Conservation (phyloP, 2,113 vertebrate genomes). For the Bos javanicus region DNA sequence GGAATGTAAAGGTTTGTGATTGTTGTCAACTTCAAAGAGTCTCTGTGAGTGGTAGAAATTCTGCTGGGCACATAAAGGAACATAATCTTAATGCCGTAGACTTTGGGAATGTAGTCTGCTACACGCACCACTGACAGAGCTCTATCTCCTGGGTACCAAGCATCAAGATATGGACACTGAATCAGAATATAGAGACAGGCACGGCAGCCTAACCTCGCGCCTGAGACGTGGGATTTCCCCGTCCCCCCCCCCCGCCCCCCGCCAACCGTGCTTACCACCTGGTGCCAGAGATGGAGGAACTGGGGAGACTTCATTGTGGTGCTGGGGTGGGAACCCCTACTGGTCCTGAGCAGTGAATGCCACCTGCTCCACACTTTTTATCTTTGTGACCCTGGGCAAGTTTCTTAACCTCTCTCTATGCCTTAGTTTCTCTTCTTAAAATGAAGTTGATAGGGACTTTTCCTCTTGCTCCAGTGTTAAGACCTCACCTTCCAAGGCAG, state of each 20-base stretch:
- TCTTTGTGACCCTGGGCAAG: background rate
- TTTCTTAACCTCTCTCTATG: conserved; percentile 2
- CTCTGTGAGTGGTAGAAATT: background rate
- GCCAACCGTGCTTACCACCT: background rate
- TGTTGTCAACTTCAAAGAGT: background rate
- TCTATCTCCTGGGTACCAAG: background rate
- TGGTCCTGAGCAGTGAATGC: background rate
- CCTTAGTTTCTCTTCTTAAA: background rate
- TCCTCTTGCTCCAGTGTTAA: background rate
- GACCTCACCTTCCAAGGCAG: background rate
- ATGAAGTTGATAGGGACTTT: background rate
- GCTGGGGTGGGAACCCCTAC: background rate
- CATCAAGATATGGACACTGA: background rate
- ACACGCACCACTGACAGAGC: background rate
- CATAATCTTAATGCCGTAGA: background rate
- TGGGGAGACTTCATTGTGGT: background rate
- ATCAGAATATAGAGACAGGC: background rate
- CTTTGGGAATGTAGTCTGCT: background rate
- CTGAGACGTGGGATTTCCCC: background rate
- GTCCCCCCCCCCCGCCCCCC: background rate
- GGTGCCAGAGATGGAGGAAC: background rate
- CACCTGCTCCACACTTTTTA: background rate
- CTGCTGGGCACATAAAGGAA: background rate
- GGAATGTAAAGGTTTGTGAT: background rate
- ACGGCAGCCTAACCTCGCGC: background rate